These are phyloP conservation scores for Bettongia penicillata DNA, from an alignment of 2,113 vertebrate genomes.

Conservation along the genomic window DNA sequence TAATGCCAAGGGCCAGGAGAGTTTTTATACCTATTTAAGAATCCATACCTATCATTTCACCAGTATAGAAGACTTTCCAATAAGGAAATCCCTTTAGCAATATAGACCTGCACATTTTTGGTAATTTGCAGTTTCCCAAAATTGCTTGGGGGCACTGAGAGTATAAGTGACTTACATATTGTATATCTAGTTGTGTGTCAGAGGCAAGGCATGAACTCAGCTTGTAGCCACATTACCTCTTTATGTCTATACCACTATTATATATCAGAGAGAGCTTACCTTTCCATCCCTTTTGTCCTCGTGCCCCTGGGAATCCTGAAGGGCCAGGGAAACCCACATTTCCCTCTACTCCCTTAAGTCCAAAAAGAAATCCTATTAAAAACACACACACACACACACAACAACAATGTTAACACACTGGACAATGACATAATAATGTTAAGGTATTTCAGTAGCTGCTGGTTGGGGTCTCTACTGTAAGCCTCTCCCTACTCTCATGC, in stretches of 20 bases:
- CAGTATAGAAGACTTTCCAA: neutral
- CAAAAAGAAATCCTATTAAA: constrained; percentile 80
- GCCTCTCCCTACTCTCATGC: neutral
- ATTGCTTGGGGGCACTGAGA: neutral
- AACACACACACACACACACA: neutral
- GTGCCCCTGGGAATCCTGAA: constrained; percentile 82
- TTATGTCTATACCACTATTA: neutral
- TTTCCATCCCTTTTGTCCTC: constrained; percentile 85
- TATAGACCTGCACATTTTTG: neutral
- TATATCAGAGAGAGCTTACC: constrained; percentile 68
- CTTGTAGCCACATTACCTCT: neutral
- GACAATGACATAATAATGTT: neutral
- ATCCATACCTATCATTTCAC: neutral
- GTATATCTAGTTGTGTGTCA: neutral
- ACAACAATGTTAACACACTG: fast-evolving
- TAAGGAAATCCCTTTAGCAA: neutral
- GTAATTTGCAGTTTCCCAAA: neutral
- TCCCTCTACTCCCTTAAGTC: constrained; percentile 83
- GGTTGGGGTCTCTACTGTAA: neutral
- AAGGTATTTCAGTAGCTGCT: neutral
- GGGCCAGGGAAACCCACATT: constrained; percentile 70
- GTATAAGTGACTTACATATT: neutral
- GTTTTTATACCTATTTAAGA: neutral
- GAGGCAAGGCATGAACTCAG: neutral
- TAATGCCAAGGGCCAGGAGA: neutral